Evolutionary conservation across 2,797 vertebrate genomes (phyloP).

Genomic region (Anomalospiza imberbis): DNA sequence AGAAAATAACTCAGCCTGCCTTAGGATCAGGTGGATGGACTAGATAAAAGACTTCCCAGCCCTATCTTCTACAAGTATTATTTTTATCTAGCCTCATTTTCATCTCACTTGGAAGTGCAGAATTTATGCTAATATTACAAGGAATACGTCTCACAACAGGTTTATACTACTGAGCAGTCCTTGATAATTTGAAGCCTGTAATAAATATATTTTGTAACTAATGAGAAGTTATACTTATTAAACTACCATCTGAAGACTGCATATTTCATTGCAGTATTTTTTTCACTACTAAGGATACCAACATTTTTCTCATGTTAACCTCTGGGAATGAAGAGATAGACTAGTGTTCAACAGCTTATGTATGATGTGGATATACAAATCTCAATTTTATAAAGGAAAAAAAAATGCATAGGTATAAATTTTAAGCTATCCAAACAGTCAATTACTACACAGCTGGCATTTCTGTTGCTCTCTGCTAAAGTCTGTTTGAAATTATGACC

Average conservation of each 20-base stretch:
- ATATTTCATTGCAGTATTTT: not conserved
- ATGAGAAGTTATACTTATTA: not conserved
- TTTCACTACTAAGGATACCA: not conserved
- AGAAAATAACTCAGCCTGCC: not conserved
- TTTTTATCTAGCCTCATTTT: not conserved
- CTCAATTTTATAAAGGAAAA: not conserved
- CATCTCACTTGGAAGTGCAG: not conserved
- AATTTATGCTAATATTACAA: not conserved
- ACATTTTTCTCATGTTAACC: not conserved
- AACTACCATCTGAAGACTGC: not conserved
- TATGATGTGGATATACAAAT: not conserved
- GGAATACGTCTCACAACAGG: not conserved
- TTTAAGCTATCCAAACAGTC: not conserved
- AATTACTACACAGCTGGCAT: not conserved
- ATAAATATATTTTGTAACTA: constrained; percentile 3
- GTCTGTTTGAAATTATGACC: not conserved
- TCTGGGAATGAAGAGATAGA: not conserved
- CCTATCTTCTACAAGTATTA: not conserved
- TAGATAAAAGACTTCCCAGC: not conserved
- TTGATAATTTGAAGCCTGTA: not conserved
- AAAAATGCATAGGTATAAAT: not conserved
- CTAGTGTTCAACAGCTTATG: not conserved
- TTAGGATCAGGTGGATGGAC: not conserved
- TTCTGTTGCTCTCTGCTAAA: not conserved
- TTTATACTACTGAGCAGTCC: not conserved